These are phyloP conservation scores for Allacma fusca DNA, from an alignment of 2,888 invertebrate species.

Conservation along the genomic window DNA sequence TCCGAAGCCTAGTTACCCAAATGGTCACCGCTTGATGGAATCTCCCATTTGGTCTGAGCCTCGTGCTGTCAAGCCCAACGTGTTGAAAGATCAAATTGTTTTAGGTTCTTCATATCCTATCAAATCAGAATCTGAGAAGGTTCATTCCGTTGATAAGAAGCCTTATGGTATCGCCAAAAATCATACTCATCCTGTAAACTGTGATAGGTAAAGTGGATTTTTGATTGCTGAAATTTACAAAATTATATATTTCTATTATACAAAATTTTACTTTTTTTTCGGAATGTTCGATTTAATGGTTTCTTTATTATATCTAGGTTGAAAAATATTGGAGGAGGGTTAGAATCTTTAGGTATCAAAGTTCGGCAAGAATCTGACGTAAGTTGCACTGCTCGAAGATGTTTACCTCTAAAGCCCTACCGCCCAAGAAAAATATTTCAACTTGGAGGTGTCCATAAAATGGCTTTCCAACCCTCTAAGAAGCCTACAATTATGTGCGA, in stretches of 20 bases:
- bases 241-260: no score
- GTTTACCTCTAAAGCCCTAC: conserved; percentile 52
- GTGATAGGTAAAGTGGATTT: conserved; percentile 43
- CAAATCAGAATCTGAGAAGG: neutral
- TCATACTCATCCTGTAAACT: conserved; percentile 35
- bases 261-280: neutral
- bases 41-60: conserved; percentile 33
- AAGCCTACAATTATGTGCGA: conserved; percentile 50
- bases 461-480: conserved; percentile 43
- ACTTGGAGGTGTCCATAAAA: conserved; percentile 56
- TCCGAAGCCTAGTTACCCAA: conserved; percentile 33
- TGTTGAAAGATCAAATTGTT: conserved; percentile 36
- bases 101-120: conserved; percentile 25
- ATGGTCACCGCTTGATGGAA: conserved; percentile 33
- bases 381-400: conserved; percentile 48
- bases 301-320: no score
- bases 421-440: conserved; percentile 55
- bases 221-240: no score
- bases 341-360: conserved; percentile 49
- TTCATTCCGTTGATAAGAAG: conserved; percentile 27
- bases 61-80: conserved; percentile 29
- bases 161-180: conserved; percentile 31
- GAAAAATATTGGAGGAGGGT: conserved; percentile 44
- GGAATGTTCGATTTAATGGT: no score
- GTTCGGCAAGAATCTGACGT: conserved; percentile 45